A percentile compares a stretch with the other conserved stretches of the same genome.
Evolutionary conservation across 2,797 vertebrate species (phyloP).

Genomic region (Gallinago nigripennis): DNA sequence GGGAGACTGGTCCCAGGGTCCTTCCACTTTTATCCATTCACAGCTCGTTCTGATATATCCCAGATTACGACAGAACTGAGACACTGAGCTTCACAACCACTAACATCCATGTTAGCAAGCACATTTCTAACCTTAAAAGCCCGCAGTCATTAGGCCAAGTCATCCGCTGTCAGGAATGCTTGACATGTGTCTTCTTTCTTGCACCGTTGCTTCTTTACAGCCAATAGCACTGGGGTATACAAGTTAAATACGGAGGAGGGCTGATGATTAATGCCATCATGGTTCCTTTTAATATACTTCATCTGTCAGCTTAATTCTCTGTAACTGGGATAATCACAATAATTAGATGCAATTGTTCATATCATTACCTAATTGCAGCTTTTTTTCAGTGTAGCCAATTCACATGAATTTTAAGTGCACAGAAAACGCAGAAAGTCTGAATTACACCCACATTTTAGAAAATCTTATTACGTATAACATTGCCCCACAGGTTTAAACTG

Average conservation of each 20-base stretch:
- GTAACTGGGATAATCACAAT: constrained; percentile 27
- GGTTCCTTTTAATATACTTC: constrained; percentile 7
- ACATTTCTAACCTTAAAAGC: neutral
- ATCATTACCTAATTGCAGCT: constrained; percentile 1
- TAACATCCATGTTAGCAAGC: neutral
- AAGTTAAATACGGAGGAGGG: neutral
- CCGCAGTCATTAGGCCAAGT: neutral
- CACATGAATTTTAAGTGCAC: neutral
- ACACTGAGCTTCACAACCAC: neutral
- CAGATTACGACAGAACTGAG: neutral
- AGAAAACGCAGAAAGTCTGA: neutral
- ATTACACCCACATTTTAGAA: neutral
- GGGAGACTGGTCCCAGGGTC: neutral
- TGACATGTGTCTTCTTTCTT: neutral
- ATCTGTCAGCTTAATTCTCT: constrained; percentile 35
- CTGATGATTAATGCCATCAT: constrained; percentile 10
- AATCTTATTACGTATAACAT: neutral
- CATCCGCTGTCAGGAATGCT: neutral
- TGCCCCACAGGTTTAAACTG: neutral
- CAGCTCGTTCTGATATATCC: neutral
- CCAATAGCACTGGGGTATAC: neutral
- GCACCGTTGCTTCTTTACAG: neutral
- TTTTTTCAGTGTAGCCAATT: neutral
- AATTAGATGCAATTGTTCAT: constrained; percentile 45
- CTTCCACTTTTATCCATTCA: neutral